These are phyloP conservation scores for Peromyscus eremicus DNA, from an alignment of 2,797 vertebrate species.

Conservation along the genomic window DNA sequence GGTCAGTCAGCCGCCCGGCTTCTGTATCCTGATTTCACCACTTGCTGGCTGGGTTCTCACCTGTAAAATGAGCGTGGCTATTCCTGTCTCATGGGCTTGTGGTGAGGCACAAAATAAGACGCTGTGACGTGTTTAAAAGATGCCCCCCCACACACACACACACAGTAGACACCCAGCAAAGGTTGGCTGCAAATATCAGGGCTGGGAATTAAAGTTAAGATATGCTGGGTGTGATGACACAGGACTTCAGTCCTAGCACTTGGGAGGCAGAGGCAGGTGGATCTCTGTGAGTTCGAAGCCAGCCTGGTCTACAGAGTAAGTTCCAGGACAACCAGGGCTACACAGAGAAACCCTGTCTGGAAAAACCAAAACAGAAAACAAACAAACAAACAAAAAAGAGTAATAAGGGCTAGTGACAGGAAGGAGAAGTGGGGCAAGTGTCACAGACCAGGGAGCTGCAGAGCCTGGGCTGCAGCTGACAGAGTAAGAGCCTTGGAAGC, in stretches of 20 bases:
- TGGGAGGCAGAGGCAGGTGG: background rate
- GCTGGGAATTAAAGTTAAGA: background rate
- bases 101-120: background rate
- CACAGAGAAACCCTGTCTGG: background rate
- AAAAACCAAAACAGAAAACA: background rate
- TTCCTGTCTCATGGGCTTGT: background rate
- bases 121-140: background rate
- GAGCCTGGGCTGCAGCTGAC: accelerated
- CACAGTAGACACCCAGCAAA: background rate
- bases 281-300: background rate
- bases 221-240: too few species aligned
- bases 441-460: background rate
- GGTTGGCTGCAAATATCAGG: background rate
- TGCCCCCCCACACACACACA: too few species aligned
- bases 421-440: background rate
- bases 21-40: background rate
- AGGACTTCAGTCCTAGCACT: background rate
- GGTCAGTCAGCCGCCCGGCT: background rate
- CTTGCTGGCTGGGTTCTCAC: background rate
- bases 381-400: background rate
- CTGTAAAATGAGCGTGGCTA: background rate
- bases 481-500: background rate
- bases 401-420: background rate
- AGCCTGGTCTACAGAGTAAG: background rate
- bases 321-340: background rate